phyloP scores from a whole-genome alignment of 2,113 vertebrate species.

The Alligator sinensis region DNA sequence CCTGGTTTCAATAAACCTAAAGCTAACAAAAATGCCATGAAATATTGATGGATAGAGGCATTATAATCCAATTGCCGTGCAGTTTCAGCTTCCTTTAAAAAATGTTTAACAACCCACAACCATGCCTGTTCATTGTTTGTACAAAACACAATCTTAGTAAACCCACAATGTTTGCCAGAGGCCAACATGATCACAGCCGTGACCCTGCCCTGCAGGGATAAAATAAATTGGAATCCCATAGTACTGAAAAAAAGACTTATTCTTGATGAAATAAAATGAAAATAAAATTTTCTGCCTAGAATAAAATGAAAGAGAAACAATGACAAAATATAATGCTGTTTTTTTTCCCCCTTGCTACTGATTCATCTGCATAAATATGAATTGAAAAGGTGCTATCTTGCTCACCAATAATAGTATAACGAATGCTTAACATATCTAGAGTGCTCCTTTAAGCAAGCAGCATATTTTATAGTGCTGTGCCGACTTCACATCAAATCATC shows the following conservation, averaged over 20 bases:
- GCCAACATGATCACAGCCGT: not conserved
- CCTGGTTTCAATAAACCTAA: not conserved
- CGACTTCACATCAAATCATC: not conserved
- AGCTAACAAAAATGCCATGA: not conserved
- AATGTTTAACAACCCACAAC: fast-evolving
- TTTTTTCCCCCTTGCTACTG: not conserved
- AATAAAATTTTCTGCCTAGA: not conserved
- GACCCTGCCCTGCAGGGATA: not conserved
- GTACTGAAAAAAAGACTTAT: not conserved
- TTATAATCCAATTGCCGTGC: not conserved
- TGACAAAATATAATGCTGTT: not conserved
- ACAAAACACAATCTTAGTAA: not conserved
- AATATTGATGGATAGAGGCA: not conserved
- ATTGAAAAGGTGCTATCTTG: not conserved
- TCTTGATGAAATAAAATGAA: not conserved
- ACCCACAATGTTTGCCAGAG: not conserved
- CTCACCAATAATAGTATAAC: not conserved
- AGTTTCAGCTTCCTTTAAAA: not conserved
- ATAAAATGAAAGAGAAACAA: not conserved
- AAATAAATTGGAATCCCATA: not conserved
- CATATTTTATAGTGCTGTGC: not conserved
- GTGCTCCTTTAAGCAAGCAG: not conserved
- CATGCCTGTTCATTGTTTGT: not conserved
- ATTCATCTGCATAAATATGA: not conserved
- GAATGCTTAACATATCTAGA: not conserved